phyloP scores from a whole-genome alignment of 2,797 vertebrate species.

The Sebastes diaconus region DNA sequence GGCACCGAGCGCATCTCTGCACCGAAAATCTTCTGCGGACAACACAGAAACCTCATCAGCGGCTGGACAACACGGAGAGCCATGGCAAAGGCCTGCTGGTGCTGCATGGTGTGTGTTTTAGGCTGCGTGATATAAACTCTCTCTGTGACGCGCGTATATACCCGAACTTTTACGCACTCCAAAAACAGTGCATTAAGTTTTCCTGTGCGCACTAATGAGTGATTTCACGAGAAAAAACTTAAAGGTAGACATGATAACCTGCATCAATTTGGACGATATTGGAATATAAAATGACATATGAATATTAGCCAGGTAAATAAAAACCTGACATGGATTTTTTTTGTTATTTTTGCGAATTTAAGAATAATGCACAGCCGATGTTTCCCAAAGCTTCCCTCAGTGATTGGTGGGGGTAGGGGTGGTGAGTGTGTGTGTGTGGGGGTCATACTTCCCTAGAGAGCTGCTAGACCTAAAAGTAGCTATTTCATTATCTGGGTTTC shows the following conservation, averaged over 20 bases:
- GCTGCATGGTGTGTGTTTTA: neutral
- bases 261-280: neutral
- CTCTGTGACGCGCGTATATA: neutral
- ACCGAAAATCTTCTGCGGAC: slow-evolving; percentile 96
- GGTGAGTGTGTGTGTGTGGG: neutral
- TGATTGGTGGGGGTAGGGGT: neutral
- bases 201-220: neutral
- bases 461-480: slow-evolving; percentile 22
- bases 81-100: neutral
- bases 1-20: slow-evolving; percentile 97
- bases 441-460: neutral
- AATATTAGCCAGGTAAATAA: neutral
- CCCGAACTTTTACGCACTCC: neutral
- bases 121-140: no score
- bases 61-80: slow-evolving; percentile 22
- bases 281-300: neutral
- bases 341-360: neutral
- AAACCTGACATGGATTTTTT: neutral
- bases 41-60: slow-evolving; percentile 71
- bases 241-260: neutral
- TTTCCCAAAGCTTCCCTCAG: neutral
- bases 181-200: neutral
- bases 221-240: neutral
- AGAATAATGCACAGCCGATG: neutral
- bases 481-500: neutral